Conservation (phyloP, 2,113 vertebrate species). For the Pteruthius melanotis region DNA sequence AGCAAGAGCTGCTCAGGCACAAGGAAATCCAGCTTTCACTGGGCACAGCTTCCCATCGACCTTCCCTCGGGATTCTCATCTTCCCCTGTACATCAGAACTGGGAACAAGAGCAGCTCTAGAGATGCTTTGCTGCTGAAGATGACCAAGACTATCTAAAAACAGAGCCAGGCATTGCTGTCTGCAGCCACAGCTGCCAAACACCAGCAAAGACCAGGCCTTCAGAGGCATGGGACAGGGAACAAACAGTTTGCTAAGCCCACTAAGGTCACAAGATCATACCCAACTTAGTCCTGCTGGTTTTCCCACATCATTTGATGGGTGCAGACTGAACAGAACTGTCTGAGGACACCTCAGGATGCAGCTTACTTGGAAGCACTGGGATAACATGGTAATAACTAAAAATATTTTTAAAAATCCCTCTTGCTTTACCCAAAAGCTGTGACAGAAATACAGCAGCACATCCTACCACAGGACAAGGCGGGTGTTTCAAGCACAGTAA, state of each 20-base stretch:
- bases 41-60: not conserved
- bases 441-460: not conserved
- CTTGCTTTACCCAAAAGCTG: not conserved
- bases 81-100: not conserved
- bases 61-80: not conserved
- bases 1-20: not conserved
- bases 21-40: not conserved
- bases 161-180: not conserved
- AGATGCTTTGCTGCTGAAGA: not conserved
- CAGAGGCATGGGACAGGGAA: not conserved
- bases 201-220: accelerated
- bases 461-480: not conserved
- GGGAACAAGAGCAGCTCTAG: not conserved
- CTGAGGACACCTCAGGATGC: not conserved
- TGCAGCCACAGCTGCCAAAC: not conserved
- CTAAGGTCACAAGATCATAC: not conserved
- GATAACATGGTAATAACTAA: not conserved
- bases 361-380: not conserved
- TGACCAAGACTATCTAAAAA: not conserved
- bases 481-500: not conserved
- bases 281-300: not conserved
- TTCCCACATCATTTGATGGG: accelerated
- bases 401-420: not conserved
- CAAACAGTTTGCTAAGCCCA: not conserved
- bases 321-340: not conserved